Evolutionary conservation across 2,797 vertebrate species (phyloP).

Genomic region (Sebastes nivosus): DNA sequence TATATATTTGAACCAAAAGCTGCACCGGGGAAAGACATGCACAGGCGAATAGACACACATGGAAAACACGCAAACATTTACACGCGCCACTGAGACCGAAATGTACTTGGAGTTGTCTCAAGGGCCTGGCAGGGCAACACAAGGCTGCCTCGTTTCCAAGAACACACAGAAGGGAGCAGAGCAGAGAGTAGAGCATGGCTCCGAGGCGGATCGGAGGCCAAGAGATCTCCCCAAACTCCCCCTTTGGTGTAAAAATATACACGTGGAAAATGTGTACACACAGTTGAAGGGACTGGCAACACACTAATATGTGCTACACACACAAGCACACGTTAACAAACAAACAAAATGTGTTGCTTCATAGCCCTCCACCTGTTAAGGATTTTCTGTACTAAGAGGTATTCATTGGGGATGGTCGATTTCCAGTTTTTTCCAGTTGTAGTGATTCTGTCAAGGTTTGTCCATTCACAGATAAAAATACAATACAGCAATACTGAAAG

Average conservation of each 20-base stretch:
- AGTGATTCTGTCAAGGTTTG: background rate
- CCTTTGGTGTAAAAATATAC: constrained; percentile 33
- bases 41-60: constrained; percentile 1
- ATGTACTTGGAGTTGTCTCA: constrained; percentile 48
- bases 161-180: constrained; percentile 55
- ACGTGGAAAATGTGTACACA: constrained; percentile 24
- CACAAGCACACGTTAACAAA: background rate
- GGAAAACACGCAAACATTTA: constrained; percentile 35
- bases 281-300: background rate
- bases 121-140: constrained; percentile 56
- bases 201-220: constrained; percentile 28
- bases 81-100: constrained; percentile 45
- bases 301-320: background rate
- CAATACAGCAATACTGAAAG: background rate
- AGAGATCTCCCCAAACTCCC: constrained; percentile 34
- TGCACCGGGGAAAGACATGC: background rate
- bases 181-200: constrained; percentile 33
- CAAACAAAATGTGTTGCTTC: background rate
- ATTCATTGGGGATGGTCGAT: background rate
- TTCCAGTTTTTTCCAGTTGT: background rate
- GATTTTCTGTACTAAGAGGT: background rate
- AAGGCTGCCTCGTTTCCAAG: constrained; percentile 55
- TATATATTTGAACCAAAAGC: constrained; percentile 13
- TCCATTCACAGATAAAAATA: background rate
- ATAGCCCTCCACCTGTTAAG: background rate